These are phyloP conservation scores for Zootoca vivipara DNA, from an alignment of 2,113 vertebrate genomes.

Conservation along the genomic window DNA sequence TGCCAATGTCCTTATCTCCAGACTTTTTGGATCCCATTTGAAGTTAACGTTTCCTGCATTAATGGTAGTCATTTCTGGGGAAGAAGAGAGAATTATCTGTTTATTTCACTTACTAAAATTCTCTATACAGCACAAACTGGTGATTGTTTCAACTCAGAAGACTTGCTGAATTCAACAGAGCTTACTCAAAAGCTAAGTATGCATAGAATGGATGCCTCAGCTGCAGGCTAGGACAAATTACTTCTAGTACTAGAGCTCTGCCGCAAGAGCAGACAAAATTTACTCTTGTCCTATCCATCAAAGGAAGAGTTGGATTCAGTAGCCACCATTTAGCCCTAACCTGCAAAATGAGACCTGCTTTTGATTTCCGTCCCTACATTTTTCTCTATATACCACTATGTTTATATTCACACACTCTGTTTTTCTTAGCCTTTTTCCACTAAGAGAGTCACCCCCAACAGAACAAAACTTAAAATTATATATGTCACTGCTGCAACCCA, in stretches of 20 bases:
- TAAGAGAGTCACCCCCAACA: neutral
- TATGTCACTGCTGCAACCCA: neutral
- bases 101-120: neutral
- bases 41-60: slow-evolving; percentile 95
- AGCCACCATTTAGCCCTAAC: neutral
- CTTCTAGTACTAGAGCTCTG: neutral
- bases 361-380: neutral
- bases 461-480: neutral
- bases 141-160: neutral
- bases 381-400: neutral
- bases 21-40: slow-evolving; percentile 98
- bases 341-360: neutral
- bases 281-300: neutral
- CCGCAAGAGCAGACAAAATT: neutral
- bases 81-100: neutral
- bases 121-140: neutral
- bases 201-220: neutral
- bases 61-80: slow-evolving; percentile 87
- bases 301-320: neutral
- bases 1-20: slow-evolving; percentile 96
- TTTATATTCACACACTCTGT: neutral
- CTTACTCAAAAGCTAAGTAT: neutral
- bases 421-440: neutral
- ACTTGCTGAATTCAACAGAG: neutral
- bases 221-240: neutral